These are phyloP conservation scores for Sialia sialis DNA, from an alignment of 2,113 vertebrate genomes.

Conservation along the genomic window DNA sequence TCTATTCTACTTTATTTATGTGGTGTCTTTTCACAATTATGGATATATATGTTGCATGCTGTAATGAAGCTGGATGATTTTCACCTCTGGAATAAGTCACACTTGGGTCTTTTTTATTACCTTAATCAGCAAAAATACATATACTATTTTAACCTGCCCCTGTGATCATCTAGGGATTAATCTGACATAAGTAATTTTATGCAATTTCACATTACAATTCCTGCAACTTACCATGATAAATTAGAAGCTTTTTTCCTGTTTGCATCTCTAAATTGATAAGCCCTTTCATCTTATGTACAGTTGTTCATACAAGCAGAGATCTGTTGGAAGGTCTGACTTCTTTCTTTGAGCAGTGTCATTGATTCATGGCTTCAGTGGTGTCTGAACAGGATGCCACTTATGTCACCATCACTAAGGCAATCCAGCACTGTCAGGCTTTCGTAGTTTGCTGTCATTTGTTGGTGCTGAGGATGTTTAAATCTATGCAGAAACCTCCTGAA, in stretches of 20 bases:
- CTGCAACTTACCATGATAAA: conserved; percentile 51
- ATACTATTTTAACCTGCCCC: conserved; percentile 42
- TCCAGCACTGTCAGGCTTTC: neutral
- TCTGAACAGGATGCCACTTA: neutral
- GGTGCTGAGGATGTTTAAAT: neutral
- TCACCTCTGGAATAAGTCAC: neutral
- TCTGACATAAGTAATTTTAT: conserved; percentile 51
- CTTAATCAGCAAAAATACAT: conserved; percentile 52
- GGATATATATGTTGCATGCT: neutral
- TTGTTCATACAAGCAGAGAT: conserved; percentile 31
- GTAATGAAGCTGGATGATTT: neutral
- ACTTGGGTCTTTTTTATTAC: conserved; percentile 23
- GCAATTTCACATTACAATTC: conserved; percentile 30
- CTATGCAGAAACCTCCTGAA: neutral
- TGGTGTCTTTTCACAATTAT: neutral
- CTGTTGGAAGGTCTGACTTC: neutral
- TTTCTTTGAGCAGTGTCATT: neutral
- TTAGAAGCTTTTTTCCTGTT: conserved; percentile 45
- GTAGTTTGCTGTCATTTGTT: neutral
- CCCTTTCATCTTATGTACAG: conserved; percentile 33
- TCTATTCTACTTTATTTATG: neutral
- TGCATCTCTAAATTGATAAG: conserved; percentile 50
- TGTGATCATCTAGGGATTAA: conserved; percentile 53
- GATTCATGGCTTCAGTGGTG: neutral
- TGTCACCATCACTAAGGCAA: neutral